Conservation (phyloP, 2,888 invertebrate genomes). For the Acleris sparsana region DNA sequence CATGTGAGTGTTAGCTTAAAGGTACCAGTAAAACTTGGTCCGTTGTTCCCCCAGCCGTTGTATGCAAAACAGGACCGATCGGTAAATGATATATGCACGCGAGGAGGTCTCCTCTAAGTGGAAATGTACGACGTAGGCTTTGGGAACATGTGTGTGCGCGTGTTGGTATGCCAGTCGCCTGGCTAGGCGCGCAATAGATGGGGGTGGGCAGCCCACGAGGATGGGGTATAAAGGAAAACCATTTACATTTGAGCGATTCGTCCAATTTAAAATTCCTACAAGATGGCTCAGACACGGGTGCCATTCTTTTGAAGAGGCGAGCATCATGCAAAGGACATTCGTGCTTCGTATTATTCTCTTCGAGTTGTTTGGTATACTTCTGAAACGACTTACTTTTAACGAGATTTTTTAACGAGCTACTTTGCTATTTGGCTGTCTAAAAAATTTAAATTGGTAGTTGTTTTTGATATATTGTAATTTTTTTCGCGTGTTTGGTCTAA, state of each 20-base stretch:
- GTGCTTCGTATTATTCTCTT: constrained; percentile 52
- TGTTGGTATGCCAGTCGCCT: constrained; percentile 82
- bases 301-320: constrained; percentile 81
- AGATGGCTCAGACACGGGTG: constrained; percentile 83
- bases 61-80: constrained; percentile 63
- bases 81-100: constrained; percentile 72
- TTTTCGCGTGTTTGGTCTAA: constrained; percentile 44
- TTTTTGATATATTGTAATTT: constrained; percentile 3
- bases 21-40: constrained; percentile 65
- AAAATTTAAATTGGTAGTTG: constrained; percentile 14
- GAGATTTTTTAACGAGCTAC: constrained; percentile 50
- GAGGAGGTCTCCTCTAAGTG: constrained; percentile 66
- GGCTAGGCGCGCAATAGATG: constrained; percentile 81
- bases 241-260: constrained; percentile 85
- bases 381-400: constrained; percentile 56
- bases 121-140: constrained; percentile 76
- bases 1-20: constrained; percentile 72
- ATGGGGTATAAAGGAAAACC: constrained; percentile 85
- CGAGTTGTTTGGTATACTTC: constrained; percentile 44
- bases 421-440: constrained; percentile 22
- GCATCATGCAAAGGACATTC: constrained; percentile 74
- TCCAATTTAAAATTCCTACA: constrained; percentile 85
- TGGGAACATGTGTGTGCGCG: constrained; percentile 70
- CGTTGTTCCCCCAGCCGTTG: constrained; percentile 50
- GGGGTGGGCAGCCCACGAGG: constrained; percentile 80